These are phyloP conservation scores for Glandiceps talaboti DNA, from an alignment of 53 echinoderm and acorn worm species.

Conservation along the genomic window DNA sequence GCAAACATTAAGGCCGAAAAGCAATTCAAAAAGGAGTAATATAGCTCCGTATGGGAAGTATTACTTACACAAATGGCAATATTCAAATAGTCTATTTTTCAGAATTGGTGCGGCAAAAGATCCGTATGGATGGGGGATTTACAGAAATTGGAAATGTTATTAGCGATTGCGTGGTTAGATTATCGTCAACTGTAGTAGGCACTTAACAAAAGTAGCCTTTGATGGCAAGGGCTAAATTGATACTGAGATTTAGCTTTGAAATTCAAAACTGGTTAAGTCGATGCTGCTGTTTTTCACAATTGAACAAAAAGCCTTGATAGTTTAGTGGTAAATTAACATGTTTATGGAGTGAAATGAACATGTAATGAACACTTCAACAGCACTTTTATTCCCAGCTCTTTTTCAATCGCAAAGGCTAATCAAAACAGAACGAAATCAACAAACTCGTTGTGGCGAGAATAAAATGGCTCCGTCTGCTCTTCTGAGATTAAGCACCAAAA, in stretches of 20 bases:
- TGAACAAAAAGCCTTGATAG: background rate
- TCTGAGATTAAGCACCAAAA: too few relatives aligned
- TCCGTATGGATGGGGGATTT: background rate
- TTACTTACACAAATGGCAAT: background rate
- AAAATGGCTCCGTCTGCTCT: too few relatives aligned
- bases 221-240: background rate
- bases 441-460: too few relatives aligned
- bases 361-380: background rate
- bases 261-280: background rate
- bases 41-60: background rate
- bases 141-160: background rate
- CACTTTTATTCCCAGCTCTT: background rate
- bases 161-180: background rate
- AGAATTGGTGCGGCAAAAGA: background rate
- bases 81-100: background rate
- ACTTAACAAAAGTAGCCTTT: background rate
- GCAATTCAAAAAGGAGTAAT: background rate
- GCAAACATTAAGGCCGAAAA: too few relatives aligned
- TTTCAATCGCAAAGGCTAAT: background rate
- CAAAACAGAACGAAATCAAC: background rate
- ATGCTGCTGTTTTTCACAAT: background rate
- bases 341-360: background rate
- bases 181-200: background rate
- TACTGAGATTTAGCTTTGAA: background rate
- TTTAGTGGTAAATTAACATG: background rate